phyloP scores from a whole-genome alignment of 2,888 invertebrate genomes.

The Hemistola chrysoprasaria region DNA sequence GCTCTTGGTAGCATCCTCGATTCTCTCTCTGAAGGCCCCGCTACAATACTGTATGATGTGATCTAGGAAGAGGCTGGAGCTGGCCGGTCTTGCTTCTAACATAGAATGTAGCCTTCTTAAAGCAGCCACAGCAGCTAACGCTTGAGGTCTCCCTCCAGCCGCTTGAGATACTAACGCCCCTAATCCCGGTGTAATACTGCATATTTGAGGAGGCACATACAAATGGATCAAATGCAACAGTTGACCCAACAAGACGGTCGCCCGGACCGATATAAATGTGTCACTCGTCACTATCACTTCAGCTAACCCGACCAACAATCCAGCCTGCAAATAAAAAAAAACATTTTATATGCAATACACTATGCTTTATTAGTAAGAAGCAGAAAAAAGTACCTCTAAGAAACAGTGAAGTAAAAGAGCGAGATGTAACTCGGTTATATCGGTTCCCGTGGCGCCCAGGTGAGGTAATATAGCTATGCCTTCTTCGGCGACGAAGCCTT shows the following conservation, averaged over 20 bases:
- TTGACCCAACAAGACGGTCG: conserved; percentile 94
- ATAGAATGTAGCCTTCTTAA: conserved; percentile 89
- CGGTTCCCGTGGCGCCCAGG: conserved; percentile 92
- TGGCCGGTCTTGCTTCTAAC: conserved; percentile 90
- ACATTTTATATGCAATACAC: background rate
- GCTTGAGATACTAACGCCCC: conserved; percentile 92
- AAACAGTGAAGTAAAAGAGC: conserved; percentile 94
- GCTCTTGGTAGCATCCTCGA: conserved; percentile 59
- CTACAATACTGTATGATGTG: conserved; percentile 86
- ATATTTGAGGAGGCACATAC: conserved; percentile 93
- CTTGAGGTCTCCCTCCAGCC: conserved; percentile 89
- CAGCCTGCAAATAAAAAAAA: conserved; percentile 73
- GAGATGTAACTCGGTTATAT: conserved; percentile 95
- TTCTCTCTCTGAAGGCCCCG: conserved; percentile 57
- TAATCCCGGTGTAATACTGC: conserved; percentile 86
- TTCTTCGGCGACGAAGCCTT: conserved; percentile 97
- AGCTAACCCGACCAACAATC: conserved; percentile 93
- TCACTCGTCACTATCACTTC: conserved; percentile 96
- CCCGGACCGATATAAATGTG: conserved; percentile 94
- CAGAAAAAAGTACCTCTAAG: conserved; percentile 84
- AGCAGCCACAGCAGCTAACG: conserved; percentile 91
- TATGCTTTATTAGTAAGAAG: background rate
- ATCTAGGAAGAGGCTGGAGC: conserved; percentile 91
- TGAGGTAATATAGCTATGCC: conserved; percentile 93
- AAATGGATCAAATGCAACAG: conserved; percentile 93